Evolutionary conservation across 2,113 vertebrate species (phyloP).

Genomic region (Pithys albifrons): DNA sequence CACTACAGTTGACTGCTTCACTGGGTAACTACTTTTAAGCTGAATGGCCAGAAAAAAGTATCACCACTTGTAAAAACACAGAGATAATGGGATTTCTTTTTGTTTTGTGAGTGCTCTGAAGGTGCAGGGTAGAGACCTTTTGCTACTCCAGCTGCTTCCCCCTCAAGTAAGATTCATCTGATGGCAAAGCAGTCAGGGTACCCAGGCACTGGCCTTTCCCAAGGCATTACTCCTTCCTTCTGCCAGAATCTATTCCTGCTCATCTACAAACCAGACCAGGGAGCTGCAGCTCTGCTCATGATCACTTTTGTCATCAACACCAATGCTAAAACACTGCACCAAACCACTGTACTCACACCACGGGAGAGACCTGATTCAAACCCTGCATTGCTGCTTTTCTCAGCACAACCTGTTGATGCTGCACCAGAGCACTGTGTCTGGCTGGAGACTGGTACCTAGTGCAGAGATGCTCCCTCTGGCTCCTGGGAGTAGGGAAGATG

Average conservation of each 20-base stretch:
- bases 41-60: not conserved
- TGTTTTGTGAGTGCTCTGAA: not conserved
- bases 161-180: not conserved
- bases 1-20: not conserved
- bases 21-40: not conserved
- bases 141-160: not conserved
- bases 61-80: not conserved
- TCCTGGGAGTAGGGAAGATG: not conserved
- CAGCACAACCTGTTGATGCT: rapidly evolving
- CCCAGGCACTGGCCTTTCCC: not conserved
- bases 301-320: not conserved
- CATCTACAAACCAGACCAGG: not conserved
- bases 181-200: not conserved
- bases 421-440: not conserved
- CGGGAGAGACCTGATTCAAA: not conserved
- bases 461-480: not conserved
- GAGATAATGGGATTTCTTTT: not conserved
- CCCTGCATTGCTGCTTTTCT: rapidly evolving
- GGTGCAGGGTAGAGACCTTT: not conserved
- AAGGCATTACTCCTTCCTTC: not conserved
- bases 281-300: not conserved
- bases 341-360: not conserved
- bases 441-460: not conserved
- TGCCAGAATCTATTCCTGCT: not conserved
- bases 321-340: not conserved